Evolutionary conservation across 2,113 vertebrate species (phyloP), one percentile per base, ranked within the genome.

Genomic region (Dryoscopus gambensis): DNA sequence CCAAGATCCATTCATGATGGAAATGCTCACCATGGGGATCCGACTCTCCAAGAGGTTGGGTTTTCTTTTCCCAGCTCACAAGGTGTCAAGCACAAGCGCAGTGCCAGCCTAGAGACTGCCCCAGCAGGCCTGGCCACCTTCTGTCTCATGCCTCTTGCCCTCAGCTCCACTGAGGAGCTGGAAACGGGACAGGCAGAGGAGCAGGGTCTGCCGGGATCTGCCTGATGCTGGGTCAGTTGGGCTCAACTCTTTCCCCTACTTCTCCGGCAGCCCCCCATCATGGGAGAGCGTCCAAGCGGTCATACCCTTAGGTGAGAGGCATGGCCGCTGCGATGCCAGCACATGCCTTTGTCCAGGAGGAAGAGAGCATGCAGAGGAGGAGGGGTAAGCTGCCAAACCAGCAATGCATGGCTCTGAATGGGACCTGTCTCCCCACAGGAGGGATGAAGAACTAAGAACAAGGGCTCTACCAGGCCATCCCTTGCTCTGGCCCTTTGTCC

Each of bases 11-110:
- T 91, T 91, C n/a, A n/a, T 37, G 62, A 68, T 0, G 1, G 31
- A 91, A 49, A 91, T 91, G 89, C 89, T 91, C 83, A 25, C 16
- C 40, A 50, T 86, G 83, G 89, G 83, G 30, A 86, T 91, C 16
- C 31, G 55, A 22, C 15, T 69, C 47, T n/a, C 33, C 24, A 76
- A 75, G 37, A 92, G 68, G 60, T 81, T 49, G 22, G 11, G 1
- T 15, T 62, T 60, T 18, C 68, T 62, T 60, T 25, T 37, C 40
- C n/a, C 47, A 42, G 2, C 13, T 62, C n/a, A 24, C 21, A 33
- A 49, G 18, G 15, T 2, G 0, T 5, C 67, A 31, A 30, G 20
- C 52, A 15, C 28, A 20, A 65, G 21, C 2, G 2, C 30, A 7
- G 6, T 5, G 46, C 28, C 30, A 15, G 28, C 13, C 42, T 17